Evolutionary conservation across 92 coral and sea anemone genomes (phyloP), one percentile per base, ranked within the genome.

Genomic region (Diadumene lineata): DNA sequence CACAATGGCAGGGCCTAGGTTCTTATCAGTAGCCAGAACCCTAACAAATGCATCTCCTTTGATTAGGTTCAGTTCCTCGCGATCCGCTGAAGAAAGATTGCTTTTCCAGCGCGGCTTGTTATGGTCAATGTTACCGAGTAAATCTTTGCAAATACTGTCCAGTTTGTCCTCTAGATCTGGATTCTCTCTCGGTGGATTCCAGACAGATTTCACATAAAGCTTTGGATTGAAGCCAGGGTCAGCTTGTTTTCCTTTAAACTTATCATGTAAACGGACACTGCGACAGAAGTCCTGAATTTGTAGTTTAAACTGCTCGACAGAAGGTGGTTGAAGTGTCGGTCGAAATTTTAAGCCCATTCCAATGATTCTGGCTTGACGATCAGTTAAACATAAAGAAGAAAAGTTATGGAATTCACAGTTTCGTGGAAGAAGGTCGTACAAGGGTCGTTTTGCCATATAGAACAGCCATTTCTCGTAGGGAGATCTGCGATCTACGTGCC

Each of bases 261-360:
- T 19, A 34, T 53, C 79, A 16, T 64, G 79, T 2, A 80, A 72
- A 43, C 79, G 61, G 43, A 82, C 81, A 66, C 85, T 74, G 43
- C 82, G 50, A 55, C 85, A 75, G 50, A 80, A 80, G 61, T 80
- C 82, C 66, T 75, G 63, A 50, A 85, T 69, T 31, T 85, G 85
- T 70, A 68, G 32, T 60, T 74, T 84, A 73, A 85, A 85, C 81
- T 80, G 70, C 10, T 44, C 51, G 51, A 44, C 51, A 44, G 51
- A 44, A n/a, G 84, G 77, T 7, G 81, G 82, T 31, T 74, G 68
- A 24, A 85, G 85, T 50, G 75, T 24, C n/a, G 90, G 90, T 61
- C 90, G 75, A 68, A 85, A 85, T 23, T 81, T 80, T 38, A 80
- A 72, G 31, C 80, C 83, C 79, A 85, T 17, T 26, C 90, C 83